Percentiles rank a stretch among this genome's conserved stretches.
Evolutionary conservation across 2,888 invertebrate species (phyloP).

Genomic region (Tenthredo distinguenda): DNA sequence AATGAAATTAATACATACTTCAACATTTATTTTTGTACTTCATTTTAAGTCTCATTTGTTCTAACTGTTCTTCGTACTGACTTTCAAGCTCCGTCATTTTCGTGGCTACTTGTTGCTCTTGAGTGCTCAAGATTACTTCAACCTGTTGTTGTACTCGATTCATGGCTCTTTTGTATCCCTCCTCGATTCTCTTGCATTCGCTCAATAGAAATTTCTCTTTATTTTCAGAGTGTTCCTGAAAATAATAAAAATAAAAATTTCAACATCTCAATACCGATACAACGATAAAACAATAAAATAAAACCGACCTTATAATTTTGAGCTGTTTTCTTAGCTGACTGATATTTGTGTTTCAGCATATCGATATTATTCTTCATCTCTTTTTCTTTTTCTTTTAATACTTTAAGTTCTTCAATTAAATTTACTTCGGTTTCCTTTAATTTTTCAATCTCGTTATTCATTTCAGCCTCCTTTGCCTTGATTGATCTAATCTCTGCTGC

Average conservation of each 20-base stretch:
- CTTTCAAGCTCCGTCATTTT: conserved; percentile 69
- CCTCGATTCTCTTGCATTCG: conserved; percentile 84
- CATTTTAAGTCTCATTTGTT: conserved; percentile 73
- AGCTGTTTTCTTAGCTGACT: conserved; percentile 83
- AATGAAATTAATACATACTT: conserved; percentile 68
- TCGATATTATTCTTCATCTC: conserved; percentile 65
- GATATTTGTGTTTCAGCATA: conserved; percentile 81
- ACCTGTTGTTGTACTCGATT: conserved; percentile 80
- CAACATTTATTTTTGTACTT: conserved; percentile 76
- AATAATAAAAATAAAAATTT: conserved; percentile 6
- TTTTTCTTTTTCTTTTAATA: conserved; percentile 72
- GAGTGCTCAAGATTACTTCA: conserved; percentile 78
- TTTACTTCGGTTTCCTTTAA: conserved; percentile 78
- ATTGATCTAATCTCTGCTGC: conserved; percentile 70
- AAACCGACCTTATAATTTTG: conserved; percentile 82
- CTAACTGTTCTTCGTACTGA: conserved; percentile 68
- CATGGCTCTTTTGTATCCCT: conserved; percentile 82
- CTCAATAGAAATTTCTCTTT: conserved; percentile 83
- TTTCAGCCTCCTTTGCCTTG: conserved; percentile 75
- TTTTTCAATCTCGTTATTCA: conserved; percentile 78
- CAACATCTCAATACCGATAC: background rate
- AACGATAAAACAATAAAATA: conserved; percentile 29
- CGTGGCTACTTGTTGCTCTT: conserved; percentile 77
- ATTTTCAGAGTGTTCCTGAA: conserved; percentile 82
- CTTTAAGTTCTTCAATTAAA: conserved; percentile 79